These are phyloP conservation scores for Halictus rubicundus DNA, from an alignment of 1,140 invertebrate species.

Conservation along the genomic window DNA sequence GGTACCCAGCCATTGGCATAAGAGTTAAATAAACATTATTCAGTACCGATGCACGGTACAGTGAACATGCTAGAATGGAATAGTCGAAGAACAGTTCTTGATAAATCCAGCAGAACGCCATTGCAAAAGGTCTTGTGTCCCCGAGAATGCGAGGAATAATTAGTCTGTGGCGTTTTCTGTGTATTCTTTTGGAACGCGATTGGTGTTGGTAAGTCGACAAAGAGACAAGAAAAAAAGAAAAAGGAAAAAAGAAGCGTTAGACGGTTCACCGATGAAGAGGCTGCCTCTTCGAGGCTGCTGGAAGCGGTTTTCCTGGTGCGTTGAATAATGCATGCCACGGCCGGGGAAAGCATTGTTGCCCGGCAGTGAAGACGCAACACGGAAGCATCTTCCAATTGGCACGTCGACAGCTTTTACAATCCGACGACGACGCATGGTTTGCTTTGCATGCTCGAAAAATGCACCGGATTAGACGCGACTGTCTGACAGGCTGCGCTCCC, in stretches of 20 bases:
- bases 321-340: constrained; percentile 68
- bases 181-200: constrained; percentile 36
- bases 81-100: no score
- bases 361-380: constrained; percentile 46
- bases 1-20: no score
- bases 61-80: no score
- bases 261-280: constrained; percentile 11
- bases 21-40: no score
- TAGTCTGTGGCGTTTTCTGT: background rate
- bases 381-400: constrained; percentile 62
- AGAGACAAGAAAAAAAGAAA: no score
- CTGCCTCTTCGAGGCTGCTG: constrained; percentile 25
- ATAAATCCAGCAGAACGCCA: background rate
- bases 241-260: constrained; percentile 20
- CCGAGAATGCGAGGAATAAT: background rate
- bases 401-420: constrained; percentile 58
- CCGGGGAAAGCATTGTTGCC: constrained; percentile 59
- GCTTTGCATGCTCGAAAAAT: constrained; percentile 54
- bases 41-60: no score
- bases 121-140: background rate
- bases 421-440: constrained; percentile 32
- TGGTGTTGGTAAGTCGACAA: constrained; percentile 21
- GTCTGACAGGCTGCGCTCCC: no score
- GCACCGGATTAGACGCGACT: background rate
- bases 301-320: constrained; percentile 57